These are phyloP conservation scores for Morinoia aosen DNA, from an alignment of 2,888 invertebrate genomes.

Conservation along the genomic window DNA sequence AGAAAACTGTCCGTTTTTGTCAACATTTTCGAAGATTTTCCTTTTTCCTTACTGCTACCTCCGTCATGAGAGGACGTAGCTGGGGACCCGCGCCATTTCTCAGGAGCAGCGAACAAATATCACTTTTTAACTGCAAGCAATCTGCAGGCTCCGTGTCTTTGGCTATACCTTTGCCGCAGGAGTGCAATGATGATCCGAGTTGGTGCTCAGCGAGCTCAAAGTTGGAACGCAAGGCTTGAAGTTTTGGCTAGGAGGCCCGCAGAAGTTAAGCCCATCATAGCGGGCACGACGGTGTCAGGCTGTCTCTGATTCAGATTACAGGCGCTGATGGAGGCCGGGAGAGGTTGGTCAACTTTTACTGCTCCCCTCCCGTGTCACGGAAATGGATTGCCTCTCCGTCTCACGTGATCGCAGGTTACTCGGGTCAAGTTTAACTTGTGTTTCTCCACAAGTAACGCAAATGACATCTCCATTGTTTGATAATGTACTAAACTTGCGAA, in stretches of 20 bases:
- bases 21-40: neutral
- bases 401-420: neutral
- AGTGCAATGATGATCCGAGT: neutral
- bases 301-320: slow-evolving; percentile 17
- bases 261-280: neutral
- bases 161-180: neutral
- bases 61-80: neutral
- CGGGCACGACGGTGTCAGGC: neutral
- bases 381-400: neutral
- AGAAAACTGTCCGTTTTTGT: neutral
- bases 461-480: neutral
- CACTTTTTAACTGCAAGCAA: neutral
- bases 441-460: neutral
- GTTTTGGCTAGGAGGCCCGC: neutral
- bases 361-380: neutral
- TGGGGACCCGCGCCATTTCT: neutral
- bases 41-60: neutral
- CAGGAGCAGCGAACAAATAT: neutral
- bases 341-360: neutral
- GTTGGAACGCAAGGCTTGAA: neutral
- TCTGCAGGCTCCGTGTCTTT: neutral
- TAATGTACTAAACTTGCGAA: neutral
- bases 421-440: neutral
- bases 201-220: neutral
- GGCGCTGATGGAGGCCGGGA: neutral